phyloP scores from a whole-genome alignment of 2,113 vertebrate genomes.

The Psammodynastes pulverulentus region DNA sequence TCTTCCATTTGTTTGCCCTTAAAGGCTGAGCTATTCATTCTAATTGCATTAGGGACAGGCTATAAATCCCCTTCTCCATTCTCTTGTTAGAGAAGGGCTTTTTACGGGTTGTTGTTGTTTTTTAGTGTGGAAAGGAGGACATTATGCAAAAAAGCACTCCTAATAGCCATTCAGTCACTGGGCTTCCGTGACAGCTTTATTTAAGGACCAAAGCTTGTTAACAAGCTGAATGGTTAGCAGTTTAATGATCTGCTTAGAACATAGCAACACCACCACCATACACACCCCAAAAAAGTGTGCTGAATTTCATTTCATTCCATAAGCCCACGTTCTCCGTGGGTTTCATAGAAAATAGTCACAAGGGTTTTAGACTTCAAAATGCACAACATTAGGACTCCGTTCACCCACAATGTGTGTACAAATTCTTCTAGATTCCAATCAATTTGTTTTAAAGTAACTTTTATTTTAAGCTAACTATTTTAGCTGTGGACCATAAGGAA shows the following conservation, averaged over 20 bases:
- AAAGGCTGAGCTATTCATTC: slow-evolving; percentile 63
- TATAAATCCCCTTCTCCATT: slow-evolving; percentile 64
- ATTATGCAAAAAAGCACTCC: slow-evolving; percentile 61
- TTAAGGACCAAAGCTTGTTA: slow-evolving; percentile 77
- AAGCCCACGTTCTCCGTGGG: slow-evolving; percentile 50
- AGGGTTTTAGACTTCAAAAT: background rate
- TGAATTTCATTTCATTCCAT: slow-evolving; percentile 56
- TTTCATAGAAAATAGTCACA: slow-evolving; percentile 25
- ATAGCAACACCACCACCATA: slow-evolving; percentile 54
- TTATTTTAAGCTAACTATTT: too few species aligned
- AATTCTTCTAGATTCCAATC: background rate
- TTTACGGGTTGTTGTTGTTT: slow-evolving; percentile 37
- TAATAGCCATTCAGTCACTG: slow-evolving; percentile 70
- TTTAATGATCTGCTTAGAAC: slow-evolving; percentile 78
- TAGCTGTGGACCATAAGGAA: too few species aligned
- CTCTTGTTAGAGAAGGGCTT: slow-evolving; percentile 55
- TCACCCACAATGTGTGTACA: background rate
- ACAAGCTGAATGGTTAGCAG: slow-evolving; percentile 71
- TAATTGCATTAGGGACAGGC: slow-evolving; percentile 55
- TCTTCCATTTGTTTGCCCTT: slow-evolving; percentile 57
- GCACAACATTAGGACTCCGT: background rate
- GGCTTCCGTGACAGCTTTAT: slow-evolving; percentile 71
- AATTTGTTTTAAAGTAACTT: background rate
- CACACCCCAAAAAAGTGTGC: slow-evolving; percentile 56
- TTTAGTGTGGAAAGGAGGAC: slow-evolving; percentile 46